phyloP scores from a whole-genome alignment of 2,888 invertebrate genomes.

The Parnassius glacialis region DNA sequence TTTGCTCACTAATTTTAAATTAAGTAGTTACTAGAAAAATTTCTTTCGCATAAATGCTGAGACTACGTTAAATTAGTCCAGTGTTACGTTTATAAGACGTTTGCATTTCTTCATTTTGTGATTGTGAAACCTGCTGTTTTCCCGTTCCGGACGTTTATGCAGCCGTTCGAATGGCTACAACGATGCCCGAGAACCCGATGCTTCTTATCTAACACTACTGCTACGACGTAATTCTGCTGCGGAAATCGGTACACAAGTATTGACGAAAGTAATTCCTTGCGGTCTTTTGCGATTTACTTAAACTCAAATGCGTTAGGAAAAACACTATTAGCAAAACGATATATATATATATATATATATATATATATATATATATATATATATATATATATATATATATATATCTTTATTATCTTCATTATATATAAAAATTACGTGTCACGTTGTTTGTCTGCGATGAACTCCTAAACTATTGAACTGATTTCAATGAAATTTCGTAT shows the following conservation, averaged over 20 bases:
- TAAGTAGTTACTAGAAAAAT: too few relatives aligned
- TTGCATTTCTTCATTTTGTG: neutral
- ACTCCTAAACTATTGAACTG: too few relatives aligned
- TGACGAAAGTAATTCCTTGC: slow-evolving; percentile 4
- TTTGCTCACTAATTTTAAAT: too few relatives aligned
- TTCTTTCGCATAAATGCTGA: too few relatives aligned
- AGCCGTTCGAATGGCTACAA: slow-evolving; percentile 2
- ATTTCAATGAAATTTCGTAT: too few relatives aligned
- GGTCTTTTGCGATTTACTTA: neutral
- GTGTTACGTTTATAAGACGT: neutral
- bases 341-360: too few relatives aligned
- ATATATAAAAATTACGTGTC: too few relatives aligned
- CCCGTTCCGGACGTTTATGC: slow-evolving; percentile 1
- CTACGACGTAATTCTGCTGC: slow-evolving; percentile 3
- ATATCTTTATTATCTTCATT: too few relatives aligned
- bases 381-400: too few relatives aligned
- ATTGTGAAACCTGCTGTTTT: slow-evolving; percentile 7
- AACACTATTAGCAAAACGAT: neutral
- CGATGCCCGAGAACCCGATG: slow-evolving; percentile 5
- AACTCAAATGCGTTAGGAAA: neutral
- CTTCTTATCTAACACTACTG: slow-evolving; percentile 15
- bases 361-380: too few relatives aligned
- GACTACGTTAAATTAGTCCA: too few relatives aligned
- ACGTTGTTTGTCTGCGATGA: too few relatives aligned
- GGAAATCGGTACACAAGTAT: slow-evolving; percentile 10